Percentiles rank a stretch among this genome's conserved stretches.
These are phyloP conservation scores for Stigmatopora nigra DNA, from an alignment of 2,113 vertebrate genomes.

Conservation along the genomic window DNA sequence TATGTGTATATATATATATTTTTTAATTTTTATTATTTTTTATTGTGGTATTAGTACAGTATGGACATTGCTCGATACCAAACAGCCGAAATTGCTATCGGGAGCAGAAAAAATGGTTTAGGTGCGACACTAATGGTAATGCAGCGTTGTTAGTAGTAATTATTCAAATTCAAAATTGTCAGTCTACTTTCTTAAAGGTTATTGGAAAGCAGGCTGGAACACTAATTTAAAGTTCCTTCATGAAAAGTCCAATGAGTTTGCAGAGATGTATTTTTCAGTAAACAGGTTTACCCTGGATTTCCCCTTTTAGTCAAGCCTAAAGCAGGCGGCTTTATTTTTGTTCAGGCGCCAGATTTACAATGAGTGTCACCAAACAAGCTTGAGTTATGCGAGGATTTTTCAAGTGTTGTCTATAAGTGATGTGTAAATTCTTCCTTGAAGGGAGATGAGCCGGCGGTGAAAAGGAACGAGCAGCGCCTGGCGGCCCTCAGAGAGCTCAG, in stretches of 20 bases:
- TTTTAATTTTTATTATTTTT: no score
- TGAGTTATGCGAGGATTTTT: not conserved
- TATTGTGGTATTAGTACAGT: no score
- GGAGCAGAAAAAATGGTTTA: not conserved
- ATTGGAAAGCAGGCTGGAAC: not conserved
- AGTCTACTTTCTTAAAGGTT: not conserved
- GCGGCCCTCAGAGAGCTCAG: constrained; percentile 71
- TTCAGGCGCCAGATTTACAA: not conserved
- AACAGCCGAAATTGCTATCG: no score
- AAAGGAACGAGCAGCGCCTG: constrained; percentile 74
- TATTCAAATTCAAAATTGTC: no score
- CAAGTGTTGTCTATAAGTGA: not conserved
- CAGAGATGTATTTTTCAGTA: not conserved
- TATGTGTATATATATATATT: no score
- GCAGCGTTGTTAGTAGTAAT: not conserved
- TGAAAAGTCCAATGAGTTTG: not conserved
- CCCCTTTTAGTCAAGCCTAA: not conserved
- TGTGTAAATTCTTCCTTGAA: constrained; percentile 32
- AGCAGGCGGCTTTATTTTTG: not conserved
- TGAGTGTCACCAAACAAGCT: not conserved
- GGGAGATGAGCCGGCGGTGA: constrained; percentile 78
- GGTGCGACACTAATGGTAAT: not conserved
- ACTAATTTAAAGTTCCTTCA: not conserved
- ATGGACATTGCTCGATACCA: no score
- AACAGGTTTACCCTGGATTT: not conserved